phyloP scores from a whole-genome alignment of 2,888 invertebrate species.

The Ferrisia virgata region DNA sequence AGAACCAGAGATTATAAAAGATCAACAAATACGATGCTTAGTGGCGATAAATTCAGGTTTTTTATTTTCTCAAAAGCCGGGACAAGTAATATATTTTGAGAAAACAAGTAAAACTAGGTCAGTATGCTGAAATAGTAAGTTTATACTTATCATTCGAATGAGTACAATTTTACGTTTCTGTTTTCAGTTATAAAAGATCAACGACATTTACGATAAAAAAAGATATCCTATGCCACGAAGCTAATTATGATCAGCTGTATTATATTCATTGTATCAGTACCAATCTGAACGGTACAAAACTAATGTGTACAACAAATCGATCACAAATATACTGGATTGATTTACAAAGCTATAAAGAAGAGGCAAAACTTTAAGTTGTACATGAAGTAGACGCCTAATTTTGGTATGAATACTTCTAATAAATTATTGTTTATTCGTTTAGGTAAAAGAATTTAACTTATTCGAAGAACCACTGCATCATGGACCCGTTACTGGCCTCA shows the following conservation, averaged over 20 bases:
- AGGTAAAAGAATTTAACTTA: constrained; percentile 60
- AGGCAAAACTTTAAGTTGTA: background rate
- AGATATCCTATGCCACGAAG: constrained; percentile 9
- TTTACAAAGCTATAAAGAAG: constrained; percentile 6
- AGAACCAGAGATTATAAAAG: constrained; percentile 31
- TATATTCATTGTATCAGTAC: background rate
- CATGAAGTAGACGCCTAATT: background rate
- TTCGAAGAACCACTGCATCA: constrained; percentile 72
- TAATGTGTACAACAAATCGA: constrained; percentile 55
- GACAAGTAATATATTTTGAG: constrained; percentile 55
- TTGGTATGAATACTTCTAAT: background rate
- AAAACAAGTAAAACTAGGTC: constrained; percentile 38
- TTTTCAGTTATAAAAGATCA: constrained; percentile 35
- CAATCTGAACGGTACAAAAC: constrained; percentile 48
- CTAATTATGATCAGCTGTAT: background rate
- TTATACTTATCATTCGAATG: background rate
- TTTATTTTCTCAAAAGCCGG: constrained; percentile 54
- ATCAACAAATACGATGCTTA: constrained; percentile 29
- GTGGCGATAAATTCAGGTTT: constrained; percentile 26
- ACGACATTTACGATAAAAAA: constrained; percentile 24
- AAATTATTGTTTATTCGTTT: constrained; percentile 47
- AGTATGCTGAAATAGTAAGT: background rate
- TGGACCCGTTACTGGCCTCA: constrained; percentile 74
- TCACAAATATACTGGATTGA: constrained; percentile 55
- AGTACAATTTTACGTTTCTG: background rate